Conservation (phyloP, 2,113 vertebrate species). For the Petromus typicus region DNA sequence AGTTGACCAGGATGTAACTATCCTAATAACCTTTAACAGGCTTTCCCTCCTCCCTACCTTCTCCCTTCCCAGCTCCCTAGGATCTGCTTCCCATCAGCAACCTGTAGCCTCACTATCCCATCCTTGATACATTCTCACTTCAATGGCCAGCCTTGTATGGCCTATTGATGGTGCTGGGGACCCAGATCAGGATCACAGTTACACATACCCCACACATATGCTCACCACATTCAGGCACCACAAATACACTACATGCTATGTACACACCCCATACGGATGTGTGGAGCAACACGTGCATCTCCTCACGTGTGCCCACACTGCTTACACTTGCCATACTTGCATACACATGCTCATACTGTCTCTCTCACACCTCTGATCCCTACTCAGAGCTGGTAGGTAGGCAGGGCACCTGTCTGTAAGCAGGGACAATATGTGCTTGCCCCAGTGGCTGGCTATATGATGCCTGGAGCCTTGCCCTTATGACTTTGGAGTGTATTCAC, state of each 20-base stretch:
- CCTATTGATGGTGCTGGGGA: neutral
- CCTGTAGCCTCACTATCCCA: neutral
- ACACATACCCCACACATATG: neutral
- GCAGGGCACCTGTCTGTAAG: no score
- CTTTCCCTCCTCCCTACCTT: neutral
- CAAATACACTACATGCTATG: no score
- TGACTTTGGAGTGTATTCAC: neutral
- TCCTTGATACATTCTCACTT: neutral
- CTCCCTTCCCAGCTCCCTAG: neutral
- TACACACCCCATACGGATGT: neutral
- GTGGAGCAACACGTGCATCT: neutral
- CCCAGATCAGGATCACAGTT: neutral
- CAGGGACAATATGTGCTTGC: neutral
- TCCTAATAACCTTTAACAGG: neutral
- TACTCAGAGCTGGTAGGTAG: neutral
- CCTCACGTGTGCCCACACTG: neutral
- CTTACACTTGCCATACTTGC: neutral
- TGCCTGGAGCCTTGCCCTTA: neutral
- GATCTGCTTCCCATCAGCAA: neutral
- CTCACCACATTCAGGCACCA: neutral
- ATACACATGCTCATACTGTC: neutral
- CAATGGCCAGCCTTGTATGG: neutral
- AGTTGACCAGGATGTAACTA: no score
- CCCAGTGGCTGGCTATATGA: neutral
- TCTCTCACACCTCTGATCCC: neutral